Evolutionary conservation across 2,888 invertebrate genomes (phyloP), one percentile per base, ranked within the genome.

Genomic region (Xanthia togata): DNA sequence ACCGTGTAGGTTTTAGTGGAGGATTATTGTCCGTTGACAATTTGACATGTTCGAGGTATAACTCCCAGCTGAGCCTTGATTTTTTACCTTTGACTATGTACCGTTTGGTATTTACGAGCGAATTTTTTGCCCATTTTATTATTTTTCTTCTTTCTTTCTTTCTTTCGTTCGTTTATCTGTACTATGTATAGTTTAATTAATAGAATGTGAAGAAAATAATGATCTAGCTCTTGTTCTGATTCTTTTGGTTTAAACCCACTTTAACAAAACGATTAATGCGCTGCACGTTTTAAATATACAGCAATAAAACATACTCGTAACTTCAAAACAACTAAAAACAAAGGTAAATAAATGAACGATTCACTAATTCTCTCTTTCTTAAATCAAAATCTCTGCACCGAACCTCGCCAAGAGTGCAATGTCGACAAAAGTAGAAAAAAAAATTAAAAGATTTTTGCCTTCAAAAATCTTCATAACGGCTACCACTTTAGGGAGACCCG

Each of bases 401-500:
- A 55, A 72, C 1, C 26, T 53, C 4, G 0, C 6, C 38, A 50
- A 53, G 20, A n/a, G 12, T 12, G 9, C 4, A 74, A n/a, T 74
- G 11, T 62, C 47, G 59, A 83, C 64, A 62, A 72, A 72, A 83
- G 78, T 57, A 60, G 23, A 60, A 44, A 71, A 62, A 70, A 8
- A 64, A 69, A 68, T 70, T 70, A 60, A 38, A 35, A 69, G 44
- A 62, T 55, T 53, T 59, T 72, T 67, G 57, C 60, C 68, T 73
- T 50, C 31, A 65, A 78, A 76, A 83, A 81, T 82, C 78, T 76
- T 80, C 57, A 62, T 73, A 75, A 77, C 12, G 41, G 41, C 38
- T 47, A 14, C 81, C 69, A 79, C 31, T 86, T 77, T 62, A 57
- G 0, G 23, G 67, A 63, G 65, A n/a, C 50, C 64, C 53, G 35